phyloP scores from a whole-genome alignment of 1,140 invertebrate genomes.

The Apis laboriosa region DNA sequence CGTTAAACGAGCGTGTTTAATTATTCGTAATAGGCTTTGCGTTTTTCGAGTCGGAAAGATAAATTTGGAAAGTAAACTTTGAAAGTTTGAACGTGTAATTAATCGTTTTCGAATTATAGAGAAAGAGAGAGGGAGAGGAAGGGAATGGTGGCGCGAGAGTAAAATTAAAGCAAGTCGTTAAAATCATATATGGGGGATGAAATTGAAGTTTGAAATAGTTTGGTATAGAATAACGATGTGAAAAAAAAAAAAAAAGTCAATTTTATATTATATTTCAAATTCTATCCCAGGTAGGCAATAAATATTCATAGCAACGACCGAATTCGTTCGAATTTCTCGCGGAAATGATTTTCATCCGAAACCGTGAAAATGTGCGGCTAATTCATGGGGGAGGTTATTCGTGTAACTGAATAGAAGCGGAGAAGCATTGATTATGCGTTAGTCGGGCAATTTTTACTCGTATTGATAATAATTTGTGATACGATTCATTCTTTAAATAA shows the following conservation, averaged over 20 bases:
- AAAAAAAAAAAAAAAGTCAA: too few species aligned
- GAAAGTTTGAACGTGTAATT: too few species aligned
- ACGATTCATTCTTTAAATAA: too few species aligned
- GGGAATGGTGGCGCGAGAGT: too few species aligned
- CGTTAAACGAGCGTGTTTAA: neutral
- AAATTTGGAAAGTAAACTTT: neutral
- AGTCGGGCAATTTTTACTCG: neutral
- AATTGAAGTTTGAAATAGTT: neutral
- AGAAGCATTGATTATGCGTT: neutral
- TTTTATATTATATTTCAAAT: neutral
- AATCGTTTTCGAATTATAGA: too few species aligned
- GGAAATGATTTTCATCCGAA: neutral
- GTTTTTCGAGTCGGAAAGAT: neutral
- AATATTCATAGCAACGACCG: constrained; percentile 6
- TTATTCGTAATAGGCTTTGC: neutral
- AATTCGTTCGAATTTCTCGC: neutral
- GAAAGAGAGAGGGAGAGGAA: too few species aligned
- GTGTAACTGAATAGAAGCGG: neutral
- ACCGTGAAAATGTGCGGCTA: neutral
- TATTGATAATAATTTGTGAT: constrained; percentile 16
- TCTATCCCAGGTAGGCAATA: neutral
- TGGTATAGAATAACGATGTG: neutral
- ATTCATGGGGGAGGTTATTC: constrained; percentile 3
- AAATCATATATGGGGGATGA: neutral
- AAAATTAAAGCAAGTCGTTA: neutral